Conservation (phyloP, 2,888 invertebrate genomes). For the Xestia xanthographa region DNA sequence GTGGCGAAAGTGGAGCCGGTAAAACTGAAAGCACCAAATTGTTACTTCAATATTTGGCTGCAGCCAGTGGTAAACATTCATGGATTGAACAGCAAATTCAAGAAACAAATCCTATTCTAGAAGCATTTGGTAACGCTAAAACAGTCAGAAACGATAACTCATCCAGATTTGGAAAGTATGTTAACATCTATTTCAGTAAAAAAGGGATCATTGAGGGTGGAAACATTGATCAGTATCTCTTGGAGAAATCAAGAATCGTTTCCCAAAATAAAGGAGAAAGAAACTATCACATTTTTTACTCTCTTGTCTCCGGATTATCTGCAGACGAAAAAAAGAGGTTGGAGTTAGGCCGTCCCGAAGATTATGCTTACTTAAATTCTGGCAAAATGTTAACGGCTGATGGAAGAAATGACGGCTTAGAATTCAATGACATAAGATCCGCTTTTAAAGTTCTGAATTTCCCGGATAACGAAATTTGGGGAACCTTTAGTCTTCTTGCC, state of each 20-base stretch:
- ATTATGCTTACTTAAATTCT: constrained; percentile 95
- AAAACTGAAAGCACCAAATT: constrained; percentile 99
- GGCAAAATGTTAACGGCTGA: constrained; percentile 94
- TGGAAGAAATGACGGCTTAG: constrained; percentile 95
- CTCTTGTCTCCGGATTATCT: constrained; percentile 95
- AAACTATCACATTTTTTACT: constrained; percentile 99
- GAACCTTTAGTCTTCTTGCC: constrained; percentile 95
- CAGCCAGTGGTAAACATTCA: constrained; percentile 98
- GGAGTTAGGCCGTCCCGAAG: constrained; percentile 93
- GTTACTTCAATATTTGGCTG: constrained; percentile 97
- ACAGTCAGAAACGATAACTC: constrained; percentile 99
- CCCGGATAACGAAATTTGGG: constrained; percentile 95
- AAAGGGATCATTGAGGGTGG: constrained; percentile 97
- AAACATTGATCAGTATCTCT: constrained; percentile 97
- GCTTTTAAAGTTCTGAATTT: constrained; percentile 98
- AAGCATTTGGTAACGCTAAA: constrained; percentile 99
- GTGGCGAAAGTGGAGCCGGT: constrained; percentile 98
- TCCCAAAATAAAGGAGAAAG: constrained; percentile 97
- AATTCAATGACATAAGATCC: constrained; percentile 96
- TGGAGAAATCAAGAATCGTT: constrained; percentile 98
- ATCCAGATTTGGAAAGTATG: constrained; percentile 98
- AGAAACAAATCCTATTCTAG: constrained; percentile 98
- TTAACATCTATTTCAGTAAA: constrained; percentile 96
- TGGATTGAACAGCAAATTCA: constrained; percentile 99
- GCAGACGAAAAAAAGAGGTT: constrained; percentile 95